phyloP scores from a whole-genome alignment of 2,888 invertebrate genomes.

The Ennomos fuscantarius region DNA sequence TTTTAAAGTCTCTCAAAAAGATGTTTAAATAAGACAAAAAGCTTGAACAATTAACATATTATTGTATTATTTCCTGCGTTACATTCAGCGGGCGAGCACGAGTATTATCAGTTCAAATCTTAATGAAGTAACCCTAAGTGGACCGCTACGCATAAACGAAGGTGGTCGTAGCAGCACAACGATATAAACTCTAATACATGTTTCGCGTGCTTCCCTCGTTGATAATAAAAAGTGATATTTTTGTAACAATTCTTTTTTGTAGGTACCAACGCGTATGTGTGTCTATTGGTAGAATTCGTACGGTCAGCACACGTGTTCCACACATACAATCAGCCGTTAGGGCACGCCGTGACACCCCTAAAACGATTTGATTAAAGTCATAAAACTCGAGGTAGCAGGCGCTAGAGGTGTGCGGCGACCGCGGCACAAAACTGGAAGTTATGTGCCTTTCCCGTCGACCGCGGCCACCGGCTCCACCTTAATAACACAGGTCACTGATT shows the following conservation, averaged over 20 bases:
- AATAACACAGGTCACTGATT: constrained; percentile 81
- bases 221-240: constrained; percentile 59
- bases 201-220: constrained; percentile 60
- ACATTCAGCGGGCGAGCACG: constrained; percentile 38
- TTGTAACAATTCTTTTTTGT: constrained; percentile 54
- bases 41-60: constrained; percentile 6
- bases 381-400: constrained; percentile 70
- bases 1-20: no score
- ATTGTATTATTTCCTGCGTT: constrained; percentile 8
- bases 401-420: constrained; percentile 37
- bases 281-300: constrained; percentile 52
- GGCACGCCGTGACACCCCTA: constrained; percentile 71
- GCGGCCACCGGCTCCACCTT: constrained; percentile 67
- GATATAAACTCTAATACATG: constrained; percentile 60
- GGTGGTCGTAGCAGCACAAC: constrained; percentile 45
- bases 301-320: constrained; percentile 70
- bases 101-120: constrained; percentile 48
- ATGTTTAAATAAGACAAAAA: background rate
- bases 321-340: constrained; percentile 73
- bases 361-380: constrained; percentile 82
- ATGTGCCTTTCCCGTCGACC: constrained; percentile 60
- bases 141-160: constrained; percentile 51
- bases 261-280: constrained; percentile 45
- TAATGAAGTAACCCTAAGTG: constrained; percentile 50
- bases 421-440: constrained; percentile 34